A percentile compares a stretch with the other conserved stretches of the same genome.
These are phyloP conservation scores for Melanotaenia maccullochi DNA, from an alignment of 2,797 vertebrate genomes.

Conservation along the genomic window DNA sequence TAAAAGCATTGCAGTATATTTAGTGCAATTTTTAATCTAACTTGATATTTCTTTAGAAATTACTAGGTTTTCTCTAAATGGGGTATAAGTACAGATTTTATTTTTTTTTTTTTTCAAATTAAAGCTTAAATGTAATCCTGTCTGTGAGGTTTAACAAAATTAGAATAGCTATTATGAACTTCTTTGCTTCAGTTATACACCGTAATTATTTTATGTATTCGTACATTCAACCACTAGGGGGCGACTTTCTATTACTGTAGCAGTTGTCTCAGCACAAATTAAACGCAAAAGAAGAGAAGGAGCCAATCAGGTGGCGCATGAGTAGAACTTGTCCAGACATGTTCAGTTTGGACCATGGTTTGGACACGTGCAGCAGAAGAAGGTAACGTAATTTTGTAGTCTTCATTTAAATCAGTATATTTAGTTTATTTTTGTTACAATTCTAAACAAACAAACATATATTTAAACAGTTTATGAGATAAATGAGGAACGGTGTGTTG, in stretches of 20 bases:
- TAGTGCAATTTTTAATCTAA: too few relatives aligned
- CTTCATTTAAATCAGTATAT: background rate
- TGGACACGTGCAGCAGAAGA: conserved; percentile 38
- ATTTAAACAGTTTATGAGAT: background rate
- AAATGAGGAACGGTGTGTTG: too few relatives aligned
- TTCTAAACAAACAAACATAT: background rate
- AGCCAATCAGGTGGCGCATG: conserved; percentile 26
- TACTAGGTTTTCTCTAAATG: too few relatives aligned
- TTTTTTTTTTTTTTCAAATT: too few relatives aligned
- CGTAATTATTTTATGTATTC: background rate
- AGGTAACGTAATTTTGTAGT: conserved; percentile 14
- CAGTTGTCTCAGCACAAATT: background rate
- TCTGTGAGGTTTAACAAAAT: background rate
- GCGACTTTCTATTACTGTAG: accelerated
- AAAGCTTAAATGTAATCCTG: background rate
- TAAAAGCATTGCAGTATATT: too few relatives aligned
- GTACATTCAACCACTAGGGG: background rate
- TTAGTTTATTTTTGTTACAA: background rate
- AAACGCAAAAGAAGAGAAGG: conserved; percentile 34
- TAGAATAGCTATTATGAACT: background rate
- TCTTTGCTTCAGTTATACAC: background rate
- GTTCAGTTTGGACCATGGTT: background rate
- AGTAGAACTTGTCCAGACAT: background rate
- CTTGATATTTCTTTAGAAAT: too few relatives aligned
- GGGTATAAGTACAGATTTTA: too few relatives aligned